phyloP scores from a whole-genome alignment of 2,113 vertebrate genomes.

The Silurus glanis region DNA sequence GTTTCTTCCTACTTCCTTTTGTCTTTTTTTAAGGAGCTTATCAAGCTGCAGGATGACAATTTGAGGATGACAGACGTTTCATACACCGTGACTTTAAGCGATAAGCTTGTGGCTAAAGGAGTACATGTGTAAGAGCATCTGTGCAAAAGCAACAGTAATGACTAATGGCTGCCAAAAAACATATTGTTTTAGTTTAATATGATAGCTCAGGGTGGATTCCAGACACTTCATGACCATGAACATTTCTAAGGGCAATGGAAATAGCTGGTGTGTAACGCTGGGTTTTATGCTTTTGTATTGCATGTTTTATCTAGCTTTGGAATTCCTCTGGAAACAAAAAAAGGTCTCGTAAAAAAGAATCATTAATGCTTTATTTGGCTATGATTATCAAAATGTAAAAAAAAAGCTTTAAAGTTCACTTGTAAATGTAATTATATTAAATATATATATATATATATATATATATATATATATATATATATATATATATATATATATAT shows the following conservation, averaged over 20 bases:
- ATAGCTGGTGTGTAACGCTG: constrained; percentile 12
- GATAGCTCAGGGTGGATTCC: not conserved
- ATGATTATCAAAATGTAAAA: not conserved
- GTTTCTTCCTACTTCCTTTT: constrained; percentile 20
- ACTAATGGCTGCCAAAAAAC: not conserved
- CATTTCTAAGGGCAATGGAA: constrained; percentile 21
- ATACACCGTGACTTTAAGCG: not conserved
- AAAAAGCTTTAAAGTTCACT: not conserved
- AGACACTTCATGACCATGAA: not conserved
- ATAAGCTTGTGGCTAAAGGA: not conserved
- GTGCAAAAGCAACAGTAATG: not conserved
- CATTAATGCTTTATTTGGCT: not conserved
- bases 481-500: no score
- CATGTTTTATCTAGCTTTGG: not conserved
- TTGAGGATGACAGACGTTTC: not conserved
- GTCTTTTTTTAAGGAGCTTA: not conserved
- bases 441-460: no score
- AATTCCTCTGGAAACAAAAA: not conserved
- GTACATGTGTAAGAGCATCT: not conserved
- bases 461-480: no score
- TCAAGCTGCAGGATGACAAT: not conserved
- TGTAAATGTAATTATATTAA: not conserved
- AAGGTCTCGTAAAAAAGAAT: not conserved
- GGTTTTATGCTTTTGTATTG: constrained; percentile 6
- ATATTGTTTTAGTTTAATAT: constrained; percentile 23